Evolutionary conservation across 2,113 vertebrate species (phyloP).

Genomic region (Budorcas taxicolor): DNA sequence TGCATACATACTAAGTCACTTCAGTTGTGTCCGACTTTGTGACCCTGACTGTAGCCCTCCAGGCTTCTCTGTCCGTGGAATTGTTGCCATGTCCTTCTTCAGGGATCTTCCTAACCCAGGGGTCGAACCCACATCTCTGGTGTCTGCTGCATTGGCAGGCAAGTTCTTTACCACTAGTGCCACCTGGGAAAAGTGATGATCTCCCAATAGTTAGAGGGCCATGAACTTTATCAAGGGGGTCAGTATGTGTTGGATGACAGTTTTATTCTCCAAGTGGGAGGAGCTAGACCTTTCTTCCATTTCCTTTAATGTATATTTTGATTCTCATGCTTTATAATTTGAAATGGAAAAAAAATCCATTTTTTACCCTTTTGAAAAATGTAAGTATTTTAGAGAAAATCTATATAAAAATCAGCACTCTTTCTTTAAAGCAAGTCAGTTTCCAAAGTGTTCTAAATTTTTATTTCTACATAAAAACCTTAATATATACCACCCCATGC

Average conservation of each 20-base stretch:
- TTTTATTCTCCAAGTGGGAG: not conserved
- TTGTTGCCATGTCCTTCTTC: not conserved
- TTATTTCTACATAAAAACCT: not conserved
- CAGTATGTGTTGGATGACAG: not conserved
- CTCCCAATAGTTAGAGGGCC: not conserved
- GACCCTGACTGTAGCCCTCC: not conserved
- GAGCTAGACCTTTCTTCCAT: not conserved
- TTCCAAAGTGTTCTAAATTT: not conserved
- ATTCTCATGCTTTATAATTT: conserved; percentile 4
- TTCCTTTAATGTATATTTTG: not conserved
- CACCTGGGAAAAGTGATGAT: not conserved
- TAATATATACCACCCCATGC: not conserved
- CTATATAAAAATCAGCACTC: not conserved
- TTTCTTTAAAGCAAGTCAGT: not conserved
- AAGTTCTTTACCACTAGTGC: not conserved
- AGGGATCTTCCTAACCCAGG: not conserved
- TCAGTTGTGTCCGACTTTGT: not conserved
- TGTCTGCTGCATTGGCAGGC: not conserved
- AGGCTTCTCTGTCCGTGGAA: not conserved
- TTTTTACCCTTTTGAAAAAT: not conserved
- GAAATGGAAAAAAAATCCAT: not conserved
- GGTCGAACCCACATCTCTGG: not conserved
- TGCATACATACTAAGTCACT: not conserved
- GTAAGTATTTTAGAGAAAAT: not conserved
- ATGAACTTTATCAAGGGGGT: not conserved